Conservation (phyloP, 30 jellyfish, hydroid and myxozoan species). For the Hydractinia echinata region DNA sequence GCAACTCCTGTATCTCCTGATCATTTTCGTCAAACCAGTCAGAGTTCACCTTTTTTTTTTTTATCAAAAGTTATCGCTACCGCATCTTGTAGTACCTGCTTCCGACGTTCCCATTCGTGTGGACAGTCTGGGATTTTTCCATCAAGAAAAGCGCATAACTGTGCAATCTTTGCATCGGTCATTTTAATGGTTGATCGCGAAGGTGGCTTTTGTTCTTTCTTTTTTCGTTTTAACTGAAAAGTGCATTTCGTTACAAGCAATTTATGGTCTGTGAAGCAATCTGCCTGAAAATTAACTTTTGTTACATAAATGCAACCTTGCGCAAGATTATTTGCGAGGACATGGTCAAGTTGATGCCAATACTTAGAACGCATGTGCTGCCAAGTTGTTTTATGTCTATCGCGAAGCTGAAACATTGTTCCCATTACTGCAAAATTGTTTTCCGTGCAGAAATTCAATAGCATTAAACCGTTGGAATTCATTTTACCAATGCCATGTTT, state of each 20-base stretch:
- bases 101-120: slow-evolving; percentile 2
- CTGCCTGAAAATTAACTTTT: slow-evolving; percentile 1
- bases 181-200: slow-evolving; percentile 6
- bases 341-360: slow-evolving; percentile 38
- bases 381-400: no score
- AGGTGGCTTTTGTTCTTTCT: slow-evolving; percentile 8
- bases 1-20: no score
- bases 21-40: slow-evolving; percentile 35
- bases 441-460: no score
- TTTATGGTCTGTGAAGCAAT: slow-evolving; percentile 6
- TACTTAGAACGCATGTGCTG: background rate
- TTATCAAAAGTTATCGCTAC: slow-evolving; percentile 1
- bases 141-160: background rate
- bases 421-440: no score
- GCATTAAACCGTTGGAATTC: no score
- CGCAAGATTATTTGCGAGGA: slow-evolving; percentile 21
- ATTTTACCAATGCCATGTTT: no score
- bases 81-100: slow-evolving; percentile 4
- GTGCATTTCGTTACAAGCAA: background rate
- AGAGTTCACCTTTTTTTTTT: slow-evolving; percentile 4
- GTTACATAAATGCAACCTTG: background rate
- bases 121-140: background rate
- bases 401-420: no score
- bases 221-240: slow-evolving; percentile 2
- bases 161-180: slow-evolving; percentile 3